phyloP scores from a whole-genome alignment of 2,888 invertebrate genomes.

The Ophioninae sp. region DNA sequence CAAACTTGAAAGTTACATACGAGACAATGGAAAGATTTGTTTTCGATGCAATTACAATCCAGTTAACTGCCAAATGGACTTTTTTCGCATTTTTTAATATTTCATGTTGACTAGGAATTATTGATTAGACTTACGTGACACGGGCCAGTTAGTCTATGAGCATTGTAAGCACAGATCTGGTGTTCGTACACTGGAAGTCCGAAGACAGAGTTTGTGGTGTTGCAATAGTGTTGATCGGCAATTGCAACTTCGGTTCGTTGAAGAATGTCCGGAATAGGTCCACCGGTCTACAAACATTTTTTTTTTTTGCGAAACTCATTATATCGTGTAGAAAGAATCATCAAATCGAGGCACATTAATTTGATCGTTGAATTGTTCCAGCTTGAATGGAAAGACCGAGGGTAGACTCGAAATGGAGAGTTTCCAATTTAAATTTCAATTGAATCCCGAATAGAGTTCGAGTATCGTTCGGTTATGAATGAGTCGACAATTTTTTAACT shows the following conservation, averaged over 20 bases:
- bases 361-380: not conserved
- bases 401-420: not conserved
- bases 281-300: slow-evolving; percentile 66
- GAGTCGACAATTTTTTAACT: slow-evolving; percentile 25
- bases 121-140: slow-evolving; percentile 62
- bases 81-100: not conserved
- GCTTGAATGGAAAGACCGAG: not conserved
- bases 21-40: too few species aligned
- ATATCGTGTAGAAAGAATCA: not conserved
- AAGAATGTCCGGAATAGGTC: slow-evolving; percentile 71
- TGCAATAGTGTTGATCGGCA: slow-evolving; percentile 82
- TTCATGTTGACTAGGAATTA: not conserved
- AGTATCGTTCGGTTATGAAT: not conserved
- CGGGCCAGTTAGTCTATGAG: slow-evolving; percentile 58
- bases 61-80: too few species aligned
- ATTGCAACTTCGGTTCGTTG: slow-evolving; percentile 83
- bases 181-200: slow-evolving; percentile 56
- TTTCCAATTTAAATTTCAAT: not conserved
- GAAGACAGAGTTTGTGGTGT: slow-evolving; percentile 53
- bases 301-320: not conserved
- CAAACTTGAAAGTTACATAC: too few species aligned
- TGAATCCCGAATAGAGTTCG: not conserved
- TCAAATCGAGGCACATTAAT: not conserved
- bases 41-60: too few species aligned
- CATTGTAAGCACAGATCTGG: slow-evolving; percentile 64